These are phyloP conservation scores for Botia almorhae DNA, from an alignment of 2,797 vertebrate genomes.

Conservation along the genomic window DNA sequence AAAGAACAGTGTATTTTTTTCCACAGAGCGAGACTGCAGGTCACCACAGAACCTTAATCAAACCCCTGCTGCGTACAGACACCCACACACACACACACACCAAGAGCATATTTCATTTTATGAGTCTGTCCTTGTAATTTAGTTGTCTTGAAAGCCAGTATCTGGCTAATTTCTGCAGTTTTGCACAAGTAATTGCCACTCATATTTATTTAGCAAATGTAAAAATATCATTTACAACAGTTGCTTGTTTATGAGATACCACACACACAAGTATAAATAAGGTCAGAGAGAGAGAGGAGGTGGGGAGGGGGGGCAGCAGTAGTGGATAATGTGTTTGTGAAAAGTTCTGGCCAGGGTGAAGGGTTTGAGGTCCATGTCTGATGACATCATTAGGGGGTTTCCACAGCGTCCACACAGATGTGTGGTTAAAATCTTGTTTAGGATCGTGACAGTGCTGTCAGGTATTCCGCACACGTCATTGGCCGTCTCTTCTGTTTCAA, in stretches of 20 bases:
- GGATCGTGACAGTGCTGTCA: slow-evolving; percentile 31
- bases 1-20: slow-evolving; percentile 66
- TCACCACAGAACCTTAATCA: slow-evolving; percentile 50
- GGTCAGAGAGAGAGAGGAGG: slow-evolving; percentile 15
- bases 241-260: not conserved
- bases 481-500: not conserved
- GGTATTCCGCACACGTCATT: not conserved
- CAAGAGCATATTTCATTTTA: slow-evolving; percentile 54
- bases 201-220: too few species aligned
- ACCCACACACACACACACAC: not conserved
- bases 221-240: too few species aligned
- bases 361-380: slow-evolving; percentile 69
- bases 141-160: slow-evolving; percentile 44
- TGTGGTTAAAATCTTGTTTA: slow-evolving; percentile 54
- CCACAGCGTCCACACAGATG: slow-evolving; percentile 49
- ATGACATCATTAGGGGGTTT: slow-evolving; percentile 75
- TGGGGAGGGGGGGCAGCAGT: not conserved
- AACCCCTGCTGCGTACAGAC: slow-evolving; percentile 46
- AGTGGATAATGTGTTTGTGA: slow-evolving; percentile 48
- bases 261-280: not conserved
- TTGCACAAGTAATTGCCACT: too few species aligned
- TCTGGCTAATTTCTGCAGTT: not conserved
- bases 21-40: slow-evolving; percentile 30
- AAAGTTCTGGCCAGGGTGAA: slow-evolving; percentile 81
- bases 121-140: slow-evolving; percentile 53